phyloP scores from a whole-genome alignment of 1,140 invertebrate genomes.

The Metaphire vulgaris region DNA sequence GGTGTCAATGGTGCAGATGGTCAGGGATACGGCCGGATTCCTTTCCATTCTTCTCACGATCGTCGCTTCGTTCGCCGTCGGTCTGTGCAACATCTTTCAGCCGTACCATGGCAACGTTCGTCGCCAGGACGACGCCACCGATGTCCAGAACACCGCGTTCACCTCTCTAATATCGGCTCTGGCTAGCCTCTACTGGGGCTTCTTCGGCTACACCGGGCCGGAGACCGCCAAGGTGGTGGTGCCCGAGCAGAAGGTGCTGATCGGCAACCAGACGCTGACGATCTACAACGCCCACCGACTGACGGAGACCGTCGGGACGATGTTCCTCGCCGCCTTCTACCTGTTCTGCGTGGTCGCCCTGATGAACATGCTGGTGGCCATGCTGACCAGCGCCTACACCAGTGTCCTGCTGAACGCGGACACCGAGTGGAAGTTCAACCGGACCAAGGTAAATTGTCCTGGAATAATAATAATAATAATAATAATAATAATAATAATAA shows the following conservation, averaged over 20 bases:
- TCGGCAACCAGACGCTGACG: not conserved
- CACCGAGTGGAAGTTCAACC: constrained; percentile 5
- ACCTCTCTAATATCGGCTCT: not conserved
- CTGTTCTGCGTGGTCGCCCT: constrained; percentile 13
- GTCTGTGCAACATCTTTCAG: constrained; percentile 10
- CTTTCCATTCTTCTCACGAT: constrained; percentile 7
- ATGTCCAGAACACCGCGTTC: not conserved
- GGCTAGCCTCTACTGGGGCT: constrained; percentile 8
- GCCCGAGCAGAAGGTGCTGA: not conserved
- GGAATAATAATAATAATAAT: no score
- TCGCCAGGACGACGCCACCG: not conserved
- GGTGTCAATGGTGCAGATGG: constrained; percentile 13
- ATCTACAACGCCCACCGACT: constrained; percentile 3
- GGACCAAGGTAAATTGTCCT: constrained; percentile 4
- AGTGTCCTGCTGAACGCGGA: not conserved
- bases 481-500: no score
- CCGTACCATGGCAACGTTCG: constrained; percentile 1
- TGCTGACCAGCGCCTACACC: constrained; percentile 8
- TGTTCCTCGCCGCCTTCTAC: constrained; percentile 6
- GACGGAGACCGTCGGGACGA: not conserved
- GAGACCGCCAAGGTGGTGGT: not conserved
- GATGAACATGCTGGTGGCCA: constrained; percentile 19
- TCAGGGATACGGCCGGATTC: not conserved
- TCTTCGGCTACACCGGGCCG: constrained; percentile 9
- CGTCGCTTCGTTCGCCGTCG: not conserved